These are phyloP conservation scores for Volucella zonaria DNA, from an alignment of 2,888 invertebrate species.

Conservation along the genomic window DNA sequence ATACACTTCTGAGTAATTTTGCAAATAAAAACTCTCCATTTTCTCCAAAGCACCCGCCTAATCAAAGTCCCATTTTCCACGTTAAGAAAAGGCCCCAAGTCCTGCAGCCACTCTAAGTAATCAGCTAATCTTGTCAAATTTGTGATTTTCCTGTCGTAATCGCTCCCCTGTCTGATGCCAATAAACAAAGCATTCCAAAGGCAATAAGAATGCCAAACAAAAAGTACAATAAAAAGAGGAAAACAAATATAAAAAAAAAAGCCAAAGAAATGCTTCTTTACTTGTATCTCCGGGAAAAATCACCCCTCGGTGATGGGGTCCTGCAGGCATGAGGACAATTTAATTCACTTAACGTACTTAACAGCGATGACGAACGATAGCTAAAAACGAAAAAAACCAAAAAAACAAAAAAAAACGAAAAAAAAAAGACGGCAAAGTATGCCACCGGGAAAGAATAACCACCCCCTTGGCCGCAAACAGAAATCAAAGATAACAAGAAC, in stretches of 20 bases:
- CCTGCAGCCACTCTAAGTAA: constrained; percentile 18
- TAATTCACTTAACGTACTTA: constrained; percentile 72
- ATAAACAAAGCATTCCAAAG: constrained; percentile 69
- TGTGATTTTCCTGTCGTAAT: constrained; percentile 68
- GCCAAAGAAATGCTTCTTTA: too few species aligned
- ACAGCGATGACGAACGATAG: constrained; percentile 71
- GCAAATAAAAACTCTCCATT: too few species aligned
- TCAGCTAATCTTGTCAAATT: constrained; percentile 69
- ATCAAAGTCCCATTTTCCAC: too few species aligned
- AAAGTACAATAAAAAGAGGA: constrained; percentile 26
- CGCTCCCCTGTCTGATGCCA: constrained; percentile 63
- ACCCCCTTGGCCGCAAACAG: constrained; percentile 8
- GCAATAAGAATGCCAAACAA: constrained; percentile 64
- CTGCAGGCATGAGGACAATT: constrained; percentile 68
- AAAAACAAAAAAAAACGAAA: constrained; percentile 10
- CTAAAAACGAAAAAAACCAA: constrained; percentile 39
- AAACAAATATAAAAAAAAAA: not conserved
- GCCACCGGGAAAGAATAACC: constrained; percentile 43
- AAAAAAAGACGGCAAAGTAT: constrained; percentile 22
- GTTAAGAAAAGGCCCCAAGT: not conserved
- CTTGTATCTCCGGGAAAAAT: constrained; percentile 52
- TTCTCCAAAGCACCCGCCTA: too few species aligned
- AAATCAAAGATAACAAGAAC: constrained; percentile 64
- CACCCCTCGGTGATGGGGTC: constrained; percentile 43
- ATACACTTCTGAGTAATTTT: too few species aligned